These are phyloP conservation scores for Stictocephala bisonia DNA, from an alignment of 2,888 invertebrate species.

Conservation along the genomic window DNA sequence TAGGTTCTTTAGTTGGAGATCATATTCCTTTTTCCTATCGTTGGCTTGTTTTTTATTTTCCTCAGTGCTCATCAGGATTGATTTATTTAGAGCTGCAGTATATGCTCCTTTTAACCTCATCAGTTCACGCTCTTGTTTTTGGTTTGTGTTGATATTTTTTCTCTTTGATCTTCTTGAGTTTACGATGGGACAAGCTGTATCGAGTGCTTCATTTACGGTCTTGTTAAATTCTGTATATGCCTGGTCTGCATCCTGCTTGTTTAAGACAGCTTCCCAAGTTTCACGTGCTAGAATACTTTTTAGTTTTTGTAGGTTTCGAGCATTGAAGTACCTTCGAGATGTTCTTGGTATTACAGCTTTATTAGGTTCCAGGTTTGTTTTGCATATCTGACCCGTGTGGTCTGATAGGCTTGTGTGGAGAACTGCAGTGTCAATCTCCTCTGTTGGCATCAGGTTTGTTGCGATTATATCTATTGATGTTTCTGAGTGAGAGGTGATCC, in stretches of 20 bases:
- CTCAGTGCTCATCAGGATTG: slow-evolving; percentile 6
- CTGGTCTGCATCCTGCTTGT: slow-evolving; percentile 15
- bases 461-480: slow-evolving; percentile 35
- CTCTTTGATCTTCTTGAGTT: slow-evolving; percentile 17
- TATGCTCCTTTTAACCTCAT: slow-evolving; percentile 20
- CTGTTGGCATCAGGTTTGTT: slow-evolving; percentile 10
- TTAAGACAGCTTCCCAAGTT: slow-evolving; percentile 9
- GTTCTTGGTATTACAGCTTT: slow-evolving; percentile 12
- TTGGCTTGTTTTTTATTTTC: slow-evolving; percentile 5
- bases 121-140: slow-evolving; percentile 1
- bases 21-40: not conserved
- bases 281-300: slow-evolving; percentile 17
- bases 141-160: slow-evolving; percentile 5
- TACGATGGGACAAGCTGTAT: slow-evolving; percentile 13
- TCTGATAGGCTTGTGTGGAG: slow-evolving; percentile 8
- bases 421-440: not conserved
- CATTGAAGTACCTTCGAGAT: slow-evolving; percentile 25
- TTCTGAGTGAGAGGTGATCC: slow-evolving; percentile 1
- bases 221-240: slow-evolving; percentile 11
- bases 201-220: not conserved
- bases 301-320: slow-evolving; percentile 9
- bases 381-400: slow-evolving; percentile 15
- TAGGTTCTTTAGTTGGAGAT: slow-evolving; percentile 10
- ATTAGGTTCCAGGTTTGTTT: slow-evolving; percentile 1
- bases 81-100: slow-evolving; percentile 7